Conservation (phyloP, 2,888 invertebrate species). For the Hanleya hanleyi region DNA sequence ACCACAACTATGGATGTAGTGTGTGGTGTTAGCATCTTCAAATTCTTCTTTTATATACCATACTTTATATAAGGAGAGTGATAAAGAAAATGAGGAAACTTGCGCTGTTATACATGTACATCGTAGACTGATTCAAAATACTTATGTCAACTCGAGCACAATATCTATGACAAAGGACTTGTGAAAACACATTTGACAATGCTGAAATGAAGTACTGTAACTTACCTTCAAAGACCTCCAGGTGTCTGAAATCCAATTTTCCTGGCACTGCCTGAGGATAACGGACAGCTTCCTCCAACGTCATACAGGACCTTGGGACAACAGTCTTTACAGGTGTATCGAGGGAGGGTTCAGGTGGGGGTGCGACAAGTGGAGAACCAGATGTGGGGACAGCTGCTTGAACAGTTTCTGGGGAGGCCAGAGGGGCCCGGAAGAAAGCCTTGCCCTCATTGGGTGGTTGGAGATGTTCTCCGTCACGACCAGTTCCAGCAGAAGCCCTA, state of each 20-base stretch:
- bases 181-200: too few species aligned
- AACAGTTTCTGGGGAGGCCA: background rate
- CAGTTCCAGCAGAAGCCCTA: too few species aligned
- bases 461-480: background rate
- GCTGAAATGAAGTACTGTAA: conserved; percentile 32
- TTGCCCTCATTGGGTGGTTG: background rate
- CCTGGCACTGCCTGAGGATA: conserved; percentile 87
- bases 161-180: too few species aligned
- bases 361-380: background rate
- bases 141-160: too few species aligned
- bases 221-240: conserved; percentile 95
- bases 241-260: conserved; percentile 88
- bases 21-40: too few species aligned
- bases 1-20: too few species aligned
- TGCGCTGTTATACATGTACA: too few species aligned
- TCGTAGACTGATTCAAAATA: too few species aligned
- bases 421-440: background rate
- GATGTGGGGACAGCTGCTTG: background rate
- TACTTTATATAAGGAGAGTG: too few species aligned
- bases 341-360: too few species aligned
- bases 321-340: background rate
- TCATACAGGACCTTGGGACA: conserved; percentile 71
- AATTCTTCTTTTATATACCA: too few species aligned
- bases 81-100: too few species aligned
- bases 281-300: conserved; percentile 79